phyloP scores from a whole-genome alignment of 2,113 vertebrate genomes.

The Eira barbara region DNA sequence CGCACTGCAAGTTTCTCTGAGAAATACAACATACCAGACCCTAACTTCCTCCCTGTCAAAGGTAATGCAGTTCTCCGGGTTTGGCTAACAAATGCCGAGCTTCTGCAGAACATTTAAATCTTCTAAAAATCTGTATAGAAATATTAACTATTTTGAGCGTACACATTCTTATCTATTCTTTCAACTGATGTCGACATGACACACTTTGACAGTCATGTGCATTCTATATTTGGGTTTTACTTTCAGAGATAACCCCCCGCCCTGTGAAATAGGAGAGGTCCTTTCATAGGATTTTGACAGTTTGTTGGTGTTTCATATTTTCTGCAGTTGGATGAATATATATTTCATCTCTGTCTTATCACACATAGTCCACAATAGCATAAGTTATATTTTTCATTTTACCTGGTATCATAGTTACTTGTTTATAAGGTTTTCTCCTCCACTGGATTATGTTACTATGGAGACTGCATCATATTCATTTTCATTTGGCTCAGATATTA shows the following conservation, averaged over 20 bases:
- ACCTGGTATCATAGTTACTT: not conserved
- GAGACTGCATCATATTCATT: not conserved
- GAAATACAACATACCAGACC: not conserved
- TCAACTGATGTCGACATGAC: not conserved
- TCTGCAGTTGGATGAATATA: not conserved
- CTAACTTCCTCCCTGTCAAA: not conserved
- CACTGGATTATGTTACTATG: not conserved
- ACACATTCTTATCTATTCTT: not conserved
- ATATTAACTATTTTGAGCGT: not conserved
- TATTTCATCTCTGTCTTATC: not conserved
- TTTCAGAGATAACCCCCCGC: not conserved
- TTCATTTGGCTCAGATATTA: not conserved
- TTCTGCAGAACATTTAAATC: not conserved
- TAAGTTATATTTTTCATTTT: not conserved
- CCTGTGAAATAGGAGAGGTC: not conserved
- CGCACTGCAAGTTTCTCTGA: not conserved
- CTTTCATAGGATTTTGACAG: not conserved
- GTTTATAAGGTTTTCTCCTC: not conserved
- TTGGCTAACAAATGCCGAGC: not conserved
- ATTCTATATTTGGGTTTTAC: not conserved
- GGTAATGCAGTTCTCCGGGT: not conserved
- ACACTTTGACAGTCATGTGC: not conserved
- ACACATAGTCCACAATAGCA: not conserved
- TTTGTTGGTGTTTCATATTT: not conserved
- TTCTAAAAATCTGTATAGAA: not conserved